These are phyloP conservation scores for Arnoldichthys spilopterus DNA, from an alignment of 2,797 vertebrate species.

Conservation along the genomic window DNA sequence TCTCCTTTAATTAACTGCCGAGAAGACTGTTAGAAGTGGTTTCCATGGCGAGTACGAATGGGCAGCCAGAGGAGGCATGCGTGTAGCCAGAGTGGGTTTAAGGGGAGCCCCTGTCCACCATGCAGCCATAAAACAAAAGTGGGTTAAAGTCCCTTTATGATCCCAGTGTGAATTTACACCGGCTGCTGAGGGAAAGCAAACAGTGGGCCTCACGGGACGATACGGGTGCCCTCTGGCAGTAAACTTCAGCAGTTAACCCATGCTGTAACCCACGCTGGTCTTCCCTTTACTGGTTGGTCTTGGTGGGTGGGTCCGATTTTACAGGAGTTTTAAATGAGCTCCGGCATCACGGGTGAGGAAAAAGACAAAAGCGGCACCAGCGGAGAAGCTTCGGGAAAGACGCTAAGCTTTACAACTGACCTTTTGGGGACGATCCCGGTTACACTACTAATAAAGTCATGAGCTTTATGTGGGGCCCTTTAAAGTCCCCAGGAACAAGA, in stretches of 20 bases:
- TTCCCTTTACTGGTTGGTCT: slow-evolving; percentile 8
- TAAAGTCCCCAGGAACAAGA: background rate
- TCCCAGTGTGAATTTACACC: slow-evolving; percentile 49
- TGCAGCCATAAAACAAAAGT: slow-evolving; percentile 30
- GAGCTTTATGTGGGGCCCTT: background rate
- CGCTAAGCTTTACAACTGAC: background rate
- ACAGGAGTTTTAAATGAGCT: background rate
- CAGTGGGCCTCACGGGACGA: slow-evolving; percentile 29
- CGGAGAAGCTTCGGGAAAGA: background rate
- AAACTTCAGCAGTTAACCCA: slow-evolving; percentile 35
- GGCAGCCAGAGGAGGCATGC: slow-evolving; percentile 52
- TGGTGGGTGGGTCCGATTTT: background rate
- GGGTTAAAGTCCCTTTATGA: slow-evolving; percentile 48
- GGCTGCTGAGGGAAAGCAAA: slow-evolving; percentile 57
- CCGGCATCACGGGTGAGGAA: no score
- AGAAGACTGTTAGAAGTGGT: slow-evolving; percentile 62
- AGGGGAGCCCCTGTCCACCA: slow-evolving; percentile 13
- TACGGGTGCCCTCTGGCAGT: slow-evolving; percentile 52
- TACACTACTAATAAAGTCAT: background rate
- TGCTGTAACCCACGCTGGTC: slow-evolving; percentile 25
- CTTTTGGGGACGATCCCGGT: background rate
- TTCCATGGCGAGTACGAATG: slow-evolving; percentile 72
- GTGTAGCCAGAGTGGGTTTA: slow-evolving; percentile 27
- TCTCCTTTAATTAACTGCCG: slow-evolving; percentile 71
- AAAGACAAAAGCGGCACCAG: background rate